Percentiles rank a stretch among this genome's conserved stretches.
These are phyloP conservation scores for Kryptolebias marmoratus DNA, from an alignment of 2,113 vertebrate genomes.

Conservation along the genomic window DNA sequence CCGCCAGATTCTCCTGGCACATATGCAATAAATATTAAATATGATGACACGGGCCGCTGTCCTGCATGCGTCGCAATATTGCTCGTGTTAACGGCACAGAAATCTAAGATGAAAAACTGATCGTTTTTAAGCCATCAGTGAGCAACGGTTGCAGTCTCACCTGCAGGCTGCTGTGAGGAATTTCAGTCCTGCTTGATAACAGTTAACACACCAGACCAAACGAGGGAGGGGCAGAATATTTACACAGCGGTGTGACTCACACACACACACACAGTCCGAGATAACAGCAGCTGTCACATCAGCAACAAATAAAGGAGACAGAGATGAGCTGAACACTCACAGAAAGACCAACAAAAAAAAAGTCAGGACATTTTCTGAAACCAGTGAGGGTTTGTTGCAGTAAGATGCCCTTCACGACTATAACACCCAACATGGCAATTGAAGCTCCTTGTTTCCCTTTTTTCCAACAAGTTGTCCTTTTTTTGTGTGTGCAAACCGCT, in stretches of 20 bases:
- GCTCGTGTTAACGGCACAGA: conserved; percentile 38
- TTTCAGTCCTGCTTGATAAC: conserved; percentile 19
- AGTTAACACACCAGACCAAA: conserved; percentile 24
- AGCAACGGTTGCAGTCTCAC: conserved; percentile 10
- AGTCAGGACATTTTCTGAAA: conserved; percentile 39
- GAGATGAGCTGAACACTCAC: conserved; percentile 38
- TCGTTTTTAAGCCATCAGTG: conserved; percentile 18
- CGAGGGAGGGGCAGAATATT: conserved; percentile 46
- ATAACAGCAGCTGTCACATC: conserved; percentile 31
- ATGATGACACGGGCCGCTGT: conserved; percentile 16
- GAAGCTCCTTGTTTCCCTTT: conserved; percentile 22
- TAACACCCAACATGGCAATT: conserved; percentile 16
- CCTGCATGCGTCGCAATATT: conserved; percentile 61
- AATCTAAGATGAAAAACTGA: conserved; percentile 22
- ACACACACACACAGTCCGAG: conserved; percentile 12
- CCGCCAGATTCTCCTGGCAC: conserved; percentile 24
- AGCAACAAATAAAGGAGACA: conserved; percentile 29
- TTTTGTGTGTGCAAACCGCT: conserved; percentile 2
- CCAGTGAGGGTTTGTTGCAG: conserved; percentile 28
- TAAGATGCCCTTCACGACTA: conserved; percentile 15
- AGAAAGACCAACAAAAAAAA: conserved; percentile 33
- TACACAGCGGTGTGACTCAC: conserved; percentile 36
- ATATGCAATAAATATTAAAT: conserved; percentile 21
- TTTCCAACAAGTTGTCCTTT: conserved; percentile 14
- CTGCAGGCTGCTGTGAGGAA: conserved; percentile 16